phyloP scores from a whole-genome alignment of 1,140 invertebrate genomes.

The Drosophila parabipectinata region DNA sequence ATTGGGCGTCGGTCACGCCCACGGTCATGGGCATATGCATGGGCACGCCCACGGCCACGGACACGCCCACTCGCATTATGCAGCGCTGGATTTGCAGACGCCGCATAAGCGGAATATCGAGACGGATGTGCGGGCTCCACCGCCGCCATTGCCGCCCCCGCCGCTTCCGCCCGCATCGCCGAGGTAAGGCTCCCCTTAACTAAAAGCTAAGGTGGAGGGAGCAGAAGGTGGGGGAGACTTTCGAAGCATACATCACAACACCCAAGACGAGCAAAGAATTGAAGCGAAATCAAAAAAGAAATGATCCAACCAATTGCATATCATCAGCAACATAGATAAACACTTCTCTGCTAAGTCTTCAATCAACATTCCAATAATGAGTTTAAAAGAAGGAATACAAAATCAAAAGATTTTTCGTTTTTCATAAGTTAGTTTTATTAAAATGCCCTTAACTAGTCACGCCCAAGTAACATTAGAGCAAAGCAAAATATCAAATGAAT shows the following conservation, averaged over 20 bases:
- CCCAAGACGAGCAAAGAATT: constrained; percentile 58
- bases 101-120: constrained; percentile 74
- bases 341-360: constrained; percentile 74
- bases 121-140: constrained; percentile 69
- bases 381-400: constrained; percentile 8
- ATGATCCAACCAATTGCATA: constrained; percentile 52
- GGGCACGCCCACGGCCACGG: constrained; percentile 44
- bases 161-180: constrained; percentile 74
- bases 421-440: constrained; percentile 39
- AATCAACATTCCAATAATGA: constrained; percentile 55
- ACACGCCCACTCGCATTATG: constrained; percentile 56
- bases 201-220: constrained; percentile 25
- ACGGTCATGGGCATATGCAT: constrained; percentile 39
- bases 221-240: constrained; percentile 18
- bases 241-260: constrained; percentile 10
- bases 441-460: constrained; percentile 64
- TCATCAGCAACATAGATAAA: constrained; percentile 74
- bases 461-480: constrained; percentile 54
- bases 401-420: constrained; percentile 35
- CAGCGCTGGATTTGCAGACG: constrained; percentile 77
- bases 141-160: constrained; percentile 74
- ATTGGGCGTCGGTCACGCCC: constrained; percentile 62
- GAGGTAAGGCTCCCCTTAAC: constrained; percentile 69
- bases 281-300: constrained; percentile 32
- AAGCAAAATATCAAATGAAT: constrained; percentile 20